phyloP scores from a whole-genome alignment of 2,113 vertebrate genomes.

The Conger conger region DNA sequence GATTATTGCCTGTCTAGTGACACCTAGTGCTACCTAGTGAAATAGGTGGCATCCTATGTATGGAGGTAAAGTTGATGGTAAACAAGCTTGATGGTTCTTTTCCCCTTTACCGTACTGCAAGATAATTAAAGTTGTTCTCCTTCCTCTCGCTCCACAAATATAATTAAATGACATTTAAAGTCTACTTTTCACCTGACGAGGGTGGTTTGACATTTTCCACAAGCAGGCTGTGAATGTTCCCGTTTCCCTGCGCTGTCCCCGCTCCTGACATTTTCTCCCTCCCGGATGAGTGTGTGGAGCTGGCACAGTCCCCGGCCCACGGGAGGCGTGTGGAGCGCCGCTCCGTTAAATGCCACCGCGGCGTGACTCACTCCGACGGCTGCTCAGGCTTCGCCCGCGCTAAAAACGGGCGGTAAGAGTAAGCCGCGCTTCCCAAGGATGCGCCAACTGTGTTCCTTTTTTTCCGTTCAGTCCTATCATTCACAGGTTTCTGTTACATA shows the following conservation, averaged over 20 bases:
- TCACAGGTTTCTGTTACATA: background rate
- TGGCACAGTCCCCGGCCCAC: constrained; percentile 30
- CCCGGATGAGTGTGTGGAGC: background rate
- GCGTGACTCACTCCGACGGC: background rate
- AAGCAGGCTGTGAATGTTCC: background rate
- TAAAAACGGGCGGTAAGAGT: background rate
- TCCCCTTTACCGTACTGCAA: background rate
- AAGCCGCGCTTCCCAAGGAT: background rate
- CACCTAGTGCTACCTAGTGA: background rate
- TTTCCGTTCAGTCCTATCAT: background rate
- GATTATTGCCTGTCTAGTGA: no score
- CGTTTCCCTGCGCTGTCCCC: background rate
- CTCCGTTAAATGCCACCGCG: constrained; percentile 32
- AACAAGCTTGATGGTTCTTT: background rate
- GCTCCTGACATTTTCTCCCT: background rate
- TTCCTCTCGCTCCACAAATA: no score
- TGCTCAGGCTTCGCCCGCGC: background rate
- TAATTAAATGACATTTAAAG: no score
- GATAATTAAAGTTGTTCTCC: background rate
- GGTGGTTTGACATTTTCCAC: background rate
- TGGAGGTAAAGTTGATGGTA: background rate
- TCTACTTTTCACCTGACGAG: no score
- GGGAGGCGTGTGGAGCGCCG: constrained; percentile 10
- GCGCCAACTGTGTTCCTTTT: background rate
- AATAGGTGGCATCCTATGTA: background rate